Base-by-base conservation (phyloP, 2,888 invertebrate genomes). In the Agonum fuliginosum region DNA sequence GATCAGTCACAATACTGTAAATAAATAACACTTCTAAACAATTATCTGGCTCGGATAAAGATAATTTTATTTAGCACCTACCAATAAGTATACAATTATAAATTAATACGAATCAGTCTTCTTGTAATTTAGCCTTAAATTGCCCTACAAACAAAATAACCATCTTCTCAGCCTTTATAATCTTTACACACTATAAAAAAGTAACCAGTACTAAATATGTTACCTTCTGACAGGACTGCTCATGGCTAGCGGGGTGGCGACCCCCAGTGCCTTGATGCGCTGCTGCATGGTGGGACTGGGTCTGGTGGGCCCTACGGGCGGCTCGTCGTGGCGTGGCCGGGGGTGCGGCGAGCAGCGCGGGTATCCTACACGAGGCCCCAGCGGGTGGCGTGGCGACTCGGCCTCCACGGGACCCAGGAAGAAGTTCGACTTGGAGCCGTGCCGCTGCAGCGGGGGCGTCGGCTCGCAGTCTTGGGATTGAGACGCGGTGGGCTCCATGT, bases 391-490 rank as follows among this genome's bases (percentile, higher is more conserved):
- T 22, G 90, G 89, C 20, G 90, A 89, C 80, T 89, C 90, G 48
- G 88, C 88, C 83, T 88, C 89, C 82, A 90, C 88, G 78, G 93
- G 92, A 78, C 95, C 94, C 86, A 94, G 91, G 89, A 96, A 96
- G 88, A 97, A 93, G 88, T 96, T 96, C 82, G 92, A 94, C 83
- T 93, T 94, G 78, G 96, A 96, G 83, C 95, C 95, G 84, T 94
- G 93, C 82, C 96, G 91, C 87, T 95, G 95, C 81, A 95, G 87
- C 8, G 93, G 92, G 62, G 96, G 97, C 81, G 97, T 96, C 5
- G 97, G 96, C 87, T 97, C 96, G 88, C 96, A 97, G 90, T 97
- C 97, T 82, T 95, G 94, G 70, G 95, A 95, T 88, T 96, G 96
- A 67, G 95, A 95, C 65, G 95, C 96, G 27, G 93, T 94, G n/a